phyloP scores from a whole-genome alignment of 2,113 vertebrate genomes.

The Rafetus swinhoei region DNA sequence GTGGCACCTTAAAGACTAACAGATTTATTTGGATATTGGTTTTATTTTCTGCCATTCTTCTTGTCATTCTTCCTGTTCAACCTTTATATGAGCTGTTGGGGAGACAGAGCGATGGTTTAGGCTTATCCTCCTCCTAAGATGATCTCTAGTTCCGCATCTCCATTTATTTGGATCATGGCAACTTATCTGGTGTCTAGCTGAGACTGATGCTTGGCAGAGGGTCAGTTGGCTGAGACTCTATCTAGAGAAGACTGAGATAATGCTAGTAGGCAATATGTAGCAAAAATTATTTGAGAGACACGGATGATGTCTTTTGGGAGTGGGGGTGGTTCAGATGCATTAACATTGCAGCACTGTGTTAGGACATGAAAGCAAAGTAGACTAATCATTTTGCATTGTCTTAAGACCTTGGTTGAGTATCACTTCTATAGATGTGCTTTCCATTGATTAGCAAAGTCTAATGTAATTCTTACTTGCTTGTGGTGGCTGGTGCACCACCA shows the following conservation, averaged over 20 bases:
- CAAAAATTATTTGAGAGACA: neutral
- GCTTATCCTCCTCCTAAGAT: neutral
- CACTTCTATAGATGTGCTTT: neutral
- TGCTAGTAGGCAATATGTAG: neutral
- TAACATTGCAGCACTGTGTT: neutral
- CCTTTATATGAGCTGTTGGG: neutral
- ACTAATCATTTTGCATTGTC: neutral
- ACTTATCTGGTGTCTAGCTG: neutral
- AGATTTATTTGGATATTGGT: no score
- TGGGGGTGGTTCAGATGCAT: neutral
- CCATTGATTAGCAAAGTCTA: neutral
- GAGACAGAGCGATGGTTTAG: neutral
- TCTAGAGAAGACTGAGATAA: neutral
- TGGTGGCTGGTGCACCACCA: neutral
- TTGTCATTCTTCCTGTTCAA: neutral
- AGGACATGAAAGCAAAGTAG: neutral
- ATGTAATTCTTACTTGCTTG: neutral
- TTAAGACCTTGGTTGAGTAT: neutral
- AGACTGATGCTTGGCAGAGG: neutral
- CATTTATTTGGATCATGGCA: neutral
- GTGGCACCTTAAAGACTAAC: no score
- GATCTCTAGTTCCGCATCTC: neutral
- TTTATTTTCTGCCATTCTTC: no score
- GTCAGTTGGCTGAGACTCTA: neutral
- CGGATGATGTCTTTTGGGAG: neutral